These are phyloP conservation scores for Riptortus pedestris DNA, from an alignment of 1,140 invertebrate genomes.

Conservation along the genomic window DNA sequence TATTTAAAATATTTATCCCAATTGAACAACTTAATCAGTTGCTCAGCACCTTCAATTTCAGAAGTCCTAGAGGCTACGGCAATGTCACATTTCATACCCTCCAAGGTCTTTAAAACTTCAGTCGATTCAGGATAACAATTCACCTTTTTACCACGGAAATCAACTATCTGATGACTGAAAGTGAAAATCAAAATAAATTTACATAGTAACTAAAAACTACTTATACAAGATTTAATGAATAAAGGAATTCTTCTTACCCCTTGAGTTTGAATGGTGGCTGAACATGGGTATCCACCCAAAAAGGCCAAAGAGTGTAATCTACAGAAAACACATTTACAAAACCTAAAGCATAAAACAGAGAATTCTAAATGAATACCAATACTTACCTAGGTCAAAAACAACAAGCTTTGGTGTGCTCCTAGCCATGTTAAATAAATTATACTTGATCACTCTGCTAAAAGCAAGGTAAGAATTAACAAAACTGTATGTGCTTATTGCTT, in stretches of 20 bases:
- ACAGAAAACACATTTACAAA: constrained; percentile 33
- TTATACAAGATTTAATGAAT: neutral
- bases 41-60: constrained; percentile 52
- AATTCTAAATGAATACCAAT: neutral
- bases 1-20: constrained; percentile 61
- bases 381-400: constrained; percentile 33
- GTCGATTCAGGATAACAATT: constrained; percentile 50
- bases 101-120: constrained; percentile 46
- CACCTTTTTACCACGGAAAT: constrained; percentile 38
- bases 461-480: no score
- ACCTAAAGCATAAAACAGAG: neutral
- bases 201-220: neutral
- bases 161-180: neutral
- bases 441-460: no score
- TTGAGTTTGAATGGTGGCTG: constrained; percentile 50
- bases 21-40: constrained; percentile 53
- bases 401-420: constrained; percentile 31
- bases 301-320: constrained; percentile 72
- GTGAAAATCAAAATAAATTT: neutral
- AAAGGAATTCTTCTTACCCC: constrained; percentile 25
- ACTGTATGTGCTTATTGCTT: no score
- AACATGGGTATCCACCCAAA: constrained; percentile 65
- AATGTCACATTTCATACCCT: constrained; percentile 45
- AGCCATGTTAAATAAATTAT: no score
- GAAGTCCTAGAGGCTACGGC: constrained; percentile 56